These are phyloP conservation scores for Pristionchus maxplancki DNA, from an alignment of 2,888 invertebrate species.

Conservation along the genomic window DNA sequence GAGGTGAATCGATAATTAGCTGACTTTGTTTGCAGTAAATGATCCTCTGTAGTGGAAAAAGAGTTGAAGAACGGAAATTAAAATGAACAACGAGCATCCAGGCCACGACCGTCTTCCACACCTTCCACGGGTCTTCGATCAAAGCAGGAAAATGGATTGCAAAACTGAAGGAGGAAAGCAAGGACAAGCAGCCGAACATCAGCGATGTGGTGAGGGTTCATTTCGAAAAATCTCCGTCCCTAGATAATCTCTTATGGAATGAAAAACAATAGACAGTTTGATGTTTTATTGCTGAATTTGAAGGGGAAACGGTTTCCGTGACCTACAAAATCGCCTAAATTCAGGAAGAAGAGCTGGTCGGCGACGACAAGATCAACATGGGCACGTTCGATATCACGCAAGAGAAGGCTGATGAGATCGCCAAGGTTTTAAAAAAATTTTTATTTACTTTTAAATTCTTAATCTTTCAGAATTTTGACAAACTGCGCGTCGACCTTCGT, in stretches of 20 bases:
- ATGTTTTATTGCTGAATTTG: too few relatives aligned
- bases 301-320: too few relatives aligned
- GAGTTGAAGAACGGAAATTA: too few relatives aligned
- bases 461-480: constrained; percentile 63
- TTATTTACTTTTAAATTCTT: background rate
- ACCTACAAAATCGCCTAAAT: too few relatives aligned
- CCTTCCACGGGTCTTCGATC: constrained; percentile 75
- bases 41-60: too few relatives aligned
- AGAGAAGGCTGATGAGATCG: constrained; percentile 65
- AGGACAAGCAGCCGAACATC: constrained; percentile 41
- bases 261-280: too few relatives aligned
- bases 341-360: constrained; percentile 65
- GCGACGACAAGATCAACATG: constrained; percentile 74
- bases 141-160: constrained; percentile 71
- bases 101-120: constrained; percentile 76
- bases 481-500: constrained; percentile 66
- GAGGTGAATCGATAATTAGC: too few relatives aligned
- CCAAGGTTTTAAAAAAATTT: constrained; percentile 48
- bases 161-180: constrained; percentile 59
- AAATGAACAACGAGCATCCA: too few relatives aligned
- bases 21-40: background rate
- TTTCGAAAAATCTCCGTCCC: too few relatives aligned
- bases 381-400: constrained; percentile 67
- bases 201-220: constrained; percentile 15
- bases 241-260: too few relatives aligned